These are phyloP conservation scores for Chiloscyllium plagiosum DNA, from an alignment of 2,113 vertebrate species.

Conservation along the genomic window DNA sequence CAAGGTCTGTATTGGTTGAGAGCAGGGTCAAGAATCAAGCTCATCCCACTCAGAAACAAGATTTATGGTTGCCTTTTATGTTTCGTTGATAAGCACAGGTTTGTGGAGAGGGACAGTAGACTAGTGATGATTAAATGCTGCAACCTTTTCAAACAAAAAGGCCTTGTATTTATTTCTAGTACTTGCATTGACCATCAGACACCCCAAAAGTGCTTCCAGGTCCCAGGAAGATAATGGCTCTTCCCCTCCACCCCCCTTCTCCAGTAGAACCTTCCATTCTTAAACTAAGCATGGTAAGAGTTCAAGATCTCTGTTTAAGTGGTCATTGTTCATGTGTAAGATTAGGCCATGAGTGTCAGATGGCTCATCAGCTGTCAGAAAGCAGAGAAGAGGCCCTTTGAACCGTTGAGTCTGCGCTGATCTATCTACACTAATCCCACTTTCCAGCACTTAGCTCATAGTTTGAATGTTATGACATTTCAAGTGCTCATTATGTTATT, in stretches of 20 bases:
- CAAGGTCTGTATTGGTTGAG: not conserved
- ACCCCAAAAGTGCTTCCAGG: no score
- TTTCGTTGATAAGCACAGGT: not conserved
- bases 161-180: no score
- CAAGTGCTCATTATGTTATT: no score
- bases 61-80: not conserved
- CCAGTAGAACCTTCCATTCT: not conserved
- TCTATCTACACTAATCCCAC: no score
- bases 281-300: not conserved
- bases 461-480: no score
- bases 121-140: not conserved
- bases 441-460: no score
- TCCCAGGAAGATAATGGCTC: no score
- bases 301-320: not conserved
- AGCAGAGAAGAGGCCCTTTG: no score
- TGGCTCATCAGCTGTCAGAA: not conserved
- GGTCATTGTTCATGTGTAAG: not conserved
- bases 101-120: not conserved
- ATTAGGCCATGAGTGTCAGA: not conserved
- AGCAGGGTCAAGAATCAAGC: not conserved
- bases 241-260: no score
- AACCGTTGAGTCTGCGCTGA: no score
- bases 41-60: not conserved
- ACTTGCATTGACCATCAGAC: no score
- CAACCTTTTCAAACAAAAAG: not conserved